These are phyloP conservation scores for Cetoscarus ocellatus DNA, from an alignment of 2,797 vertebrate species.

Conservation along the genomic window DNA sequence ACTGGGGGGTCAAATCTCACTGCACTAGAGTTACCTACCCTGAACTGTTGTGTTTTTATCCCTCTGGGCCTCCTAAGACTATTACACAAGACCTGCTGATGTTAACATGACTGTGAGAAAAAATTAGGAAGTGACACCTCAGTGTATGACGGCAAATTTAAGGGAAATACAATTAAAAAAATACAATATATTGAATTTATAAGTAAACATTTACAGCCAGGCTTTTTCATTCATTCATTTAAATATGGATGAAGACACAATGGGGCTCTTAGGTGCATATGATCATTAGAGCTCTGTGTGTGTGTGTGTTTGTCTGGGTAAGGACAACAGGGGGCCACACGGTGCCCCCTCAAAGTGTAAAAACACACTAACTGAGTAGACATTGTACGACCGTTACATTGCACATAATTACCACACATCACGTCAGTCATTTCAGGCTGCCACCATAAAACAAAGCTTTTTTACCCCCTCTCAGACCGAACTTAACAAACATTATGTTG, in stretches of 20 bases:
- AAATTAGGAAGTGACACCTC: constrained; percentile 20
- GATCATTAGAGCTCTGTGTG: constrained; percentile 44
- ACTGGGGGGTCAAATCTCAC: constrained; percentile 62
- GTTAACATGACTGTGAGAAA: constrained; percentile 39
- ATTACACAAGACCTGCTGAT: constrained; percentile 53
- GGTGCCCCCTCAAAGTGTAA: constrained; percentile 15
- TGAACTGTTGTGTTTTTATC: constrained; percentile 45
- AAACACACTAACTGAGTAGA: constrained; percentile 33
- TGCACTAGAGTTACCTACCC: constrained; percentile 57
- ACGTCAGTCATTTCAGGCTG: constrained; percentile 32
- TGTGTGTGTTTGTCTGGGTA: constrained; percentile 26
- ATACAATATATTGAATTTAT: constrained; percentile 21
- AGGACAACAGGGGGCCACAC: constrained; percentile 29
- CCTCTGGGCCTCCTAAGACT: constrained; percentile 13
- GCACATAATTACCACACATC: constrained; percentile 29
- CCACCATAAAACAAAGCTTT: constrained; percentile 41
- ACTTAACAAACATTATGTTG: constrained; percentile 51
- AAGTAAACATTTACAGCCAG: constrained; percentile 6
- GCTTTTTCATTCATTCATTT: constrained; percentile 43
- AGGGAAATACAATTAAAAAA: background rate
- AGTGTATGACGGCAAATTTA: constrained; percentile 22
- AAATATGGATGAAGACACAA: constrained; percentile 56
- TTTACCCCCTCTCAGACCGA: constrained; percentile 13
- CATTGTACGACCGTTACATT: constrained; percentile 16
- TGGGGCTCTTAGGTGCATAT: constrained; percentile 55